phyloP scores from a whole-genome alignment of 2,888 invertebrate genomes.

The Melanostoma scalare region DNA sequence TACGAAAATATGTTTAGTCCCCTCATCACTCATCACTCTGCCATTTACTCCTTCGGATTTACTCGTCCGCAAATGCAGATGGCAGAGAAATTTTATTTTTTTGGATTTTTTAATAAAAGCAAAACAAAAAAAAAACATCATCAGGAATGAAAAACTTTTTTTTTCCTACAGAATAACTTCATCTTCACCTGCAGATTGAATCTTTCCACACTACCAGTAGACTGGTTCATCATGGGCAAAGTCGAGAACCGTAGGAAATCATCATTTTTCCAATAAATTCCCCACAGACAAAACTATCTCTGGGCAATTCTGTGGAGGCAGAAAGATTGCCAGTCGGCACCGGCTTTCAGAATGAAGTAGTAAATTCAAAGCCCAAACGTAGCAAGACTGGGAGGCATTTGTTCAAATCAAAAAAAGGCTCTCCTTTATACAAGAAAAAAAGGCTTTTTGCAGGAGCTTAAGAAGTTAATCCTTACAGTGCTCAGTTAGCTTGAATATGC shows the following conservation, averaged over 20 bases:
- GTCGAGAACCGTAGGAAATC: constrained; percentile 44
- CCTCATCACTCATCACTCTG: constrained; percentile 5
- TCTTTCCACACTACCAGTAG: constrained; percentile 35
- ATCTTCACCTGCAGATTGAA: constrained; percentile 53
- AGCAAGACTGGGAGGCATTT: background rate
- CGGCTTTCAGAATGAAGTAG: constrained; percentile 34
- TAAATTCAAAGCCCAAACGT: constrained; percentile 28
- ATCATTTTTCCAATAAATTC: constrained; percentile 59
- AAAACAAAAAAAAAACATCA: background rate
- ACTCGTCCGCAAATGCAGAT: constrained; percentile 34
- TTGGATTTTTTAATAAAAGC: constrained; percentile 26
- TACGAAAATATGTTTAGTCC: constrained; percentile 48
- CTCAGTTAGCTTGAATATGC: no score
- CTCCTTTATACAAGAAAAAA: no score
- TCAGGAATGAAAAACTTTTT: constrained; percentile 8
- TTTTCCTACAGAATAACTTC: constrained; percentile 34
- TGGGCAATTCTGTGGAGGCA: constrained; percentile 6
- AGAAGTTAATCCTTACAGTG: no score
- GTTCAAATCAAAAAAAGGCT: no score
- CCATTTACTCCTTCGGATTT: background rate
- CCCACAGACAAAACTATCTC: constrained; percentile 48
- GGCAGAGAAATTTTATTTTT: constrained; percentile 22
- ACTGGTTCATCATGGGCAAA: constrained; percentile 20
- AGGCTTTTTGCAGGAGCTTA: no score
- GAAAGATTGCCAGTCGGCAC: constrained; percentile 35